A percentile compares a stretch with the other conserved stretches of the same genome.
Evolutionary conservation across 2,888 invertebrate species (phyloP).

Genomic region (Orthosia gracilis): DNA sequence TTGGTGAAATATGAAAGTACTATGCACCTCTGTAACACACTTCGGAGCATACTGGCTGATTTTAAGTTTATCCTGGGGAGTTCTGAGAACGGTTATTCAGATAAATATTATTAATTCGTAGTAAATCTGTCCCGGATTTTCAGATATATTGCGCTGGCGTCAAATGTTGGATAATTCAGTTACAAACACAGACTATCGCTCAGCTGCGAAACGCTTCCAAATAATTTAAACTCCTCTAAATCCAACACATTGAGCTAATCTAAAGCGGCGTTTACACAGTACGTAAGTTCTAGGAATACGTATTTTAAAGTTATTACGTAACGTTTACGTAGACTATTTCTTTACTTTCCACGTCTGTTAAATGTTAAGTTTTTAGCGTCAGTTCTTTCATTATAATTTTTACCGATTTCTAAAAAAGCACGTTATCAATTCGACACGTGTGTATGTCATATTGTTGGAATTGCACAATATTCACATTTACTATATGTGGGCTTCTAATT

Average conservation of each 20-base stretch:
- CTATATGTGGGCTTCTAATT: no score
- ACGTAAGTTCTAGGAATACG: not conserved
- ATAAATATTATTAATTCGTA: slow-evolving; percentile 7
- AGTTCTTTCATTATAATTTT: no score
- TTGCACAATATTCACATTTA: no score
- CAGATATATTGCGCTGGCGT: not conserved
- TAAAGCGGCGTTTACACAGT: slow-evolving; percentile 9
- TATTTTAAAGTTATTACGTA: no score
- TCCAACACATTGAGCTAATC: not conserved
- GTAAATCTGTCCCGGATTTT: slow-evolving; percentile 11
- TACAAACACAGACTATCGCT: not conserved
- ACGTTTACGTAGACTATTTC: no score
- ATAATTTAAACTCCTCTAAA: slow-evolving; percentile 32
- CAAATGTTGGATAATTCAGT: slow-evolving; percentile 3
- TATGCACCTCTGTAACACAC: not conserved
- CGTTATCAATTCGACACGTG: no score
- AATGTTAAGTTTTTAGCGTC: no score
- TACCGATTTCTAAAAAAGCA: no score
- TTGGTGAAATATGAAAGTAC: not conserved
- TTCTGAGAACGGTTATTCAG: not conserved
- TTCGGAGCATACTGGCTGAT: not conserved
- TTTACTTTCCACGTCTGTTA: no score
- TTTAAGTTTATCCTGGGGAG: not conserved
- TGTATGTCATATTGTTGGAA: no score
- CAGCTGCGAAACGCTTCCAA: slow-evolving; percentile 19